Evolutionary conservation across 2,888 invertebrate species (phyloP).

Genomic region (Leucania comma): DNA sequence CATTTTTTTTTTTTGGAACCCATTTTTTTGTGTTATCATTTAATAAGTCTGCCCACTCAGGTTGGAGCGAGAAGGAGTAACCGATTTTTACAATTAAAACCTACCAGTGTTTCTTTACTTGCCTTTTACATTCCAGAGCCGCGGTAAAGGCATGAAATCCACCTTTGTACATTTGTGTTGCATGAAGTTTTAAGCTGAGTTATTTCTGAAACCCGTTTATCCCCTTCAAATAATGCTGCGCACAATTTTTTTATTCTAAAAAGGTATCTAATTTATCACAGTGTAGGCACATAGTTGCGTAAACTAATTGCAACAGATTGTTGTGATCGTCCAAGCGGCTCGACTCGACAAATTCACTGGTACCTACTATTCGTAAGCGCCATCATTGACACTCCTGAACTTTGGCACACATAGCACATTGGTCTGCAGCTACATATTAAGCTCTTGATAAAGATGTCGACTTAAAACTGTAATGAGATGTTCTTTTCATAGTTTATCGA

Average conservation of each 20-base stretch:
- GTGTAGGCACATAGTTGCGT: not conserved
- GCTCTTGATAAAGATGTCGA: not conserved
- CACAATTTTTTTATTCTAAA: not conserved
- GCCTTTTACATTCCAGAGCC: too few relatives aligned
- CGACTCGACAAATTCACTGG: conserved; percentile 5
- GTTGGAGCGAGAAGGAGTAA: too few relatives aligned
- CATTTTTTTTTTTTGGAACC: too few relatives aligned
- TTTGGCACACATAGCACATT: conserved; percentile 16
- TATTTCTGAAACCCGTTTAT: too few relatives aligned
- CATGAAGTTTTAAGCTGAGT: too few relatives aligned
- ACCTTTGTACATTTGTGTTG: too few relatives aligned
- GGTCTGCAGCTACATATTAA: not conserved
- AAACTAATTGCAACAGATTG: conserved; percentile 27
- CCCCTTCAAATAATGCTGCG: not conserved
- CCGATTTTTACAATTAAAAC: too few relatives aligned
- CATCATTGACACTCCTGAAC: conserved; percentile 34
- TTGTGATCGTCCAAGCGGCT: not conserved
- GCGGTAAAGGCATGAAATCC: too few relatives aligned
- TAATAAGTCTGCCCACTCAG: too few relatives aligned
- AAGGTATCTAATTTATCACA: not conserved
- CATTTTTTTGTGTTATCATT: too few relatives aligned
- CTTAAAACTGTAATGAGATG: not conserved
- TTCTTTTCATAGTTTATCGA: not conserved
- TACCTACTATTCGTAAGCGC: conserved; percentile 3
- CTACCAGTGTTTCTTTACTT: too few relatives aligned